phyloP scores from a whole-genome alignment of 2,797 vertebrate species.

The Spinus pinus region DNA sequence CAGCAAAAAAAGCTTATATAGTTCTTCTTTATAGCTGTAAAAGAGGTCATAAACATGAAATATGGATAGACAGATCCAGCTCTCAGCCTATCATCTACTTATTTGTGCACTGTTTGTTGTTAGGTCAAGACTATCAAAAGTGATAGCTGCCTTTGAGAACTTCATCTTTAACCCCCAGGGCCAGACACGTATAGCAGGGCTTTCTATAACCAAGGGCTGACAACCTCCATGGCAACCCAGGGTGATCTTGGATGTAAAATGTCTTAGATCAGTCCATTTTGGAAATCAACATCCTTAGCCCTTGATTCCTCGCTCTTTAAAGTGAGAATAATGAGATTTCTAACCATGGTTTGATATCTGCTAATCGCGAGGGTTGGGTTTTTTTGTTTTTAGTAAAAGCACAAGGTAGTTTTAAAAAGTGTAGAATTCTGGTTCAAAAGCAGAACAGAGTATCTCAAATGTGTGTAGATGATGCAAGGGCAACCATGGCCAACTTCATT shows the following conservation, averaged over 20 bases:
- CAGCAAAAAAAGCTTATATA: not conserved
- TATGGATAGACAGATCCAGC: not conserved
- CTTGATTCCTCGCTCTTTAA: not conserved
- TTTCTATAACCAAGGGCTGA: not conserved
- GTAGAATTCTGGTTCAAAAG: not conserved
- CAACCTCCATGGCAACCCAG: not conserved
- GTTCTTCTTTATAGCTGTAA: not conserved
- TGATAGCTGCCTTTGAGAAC: not conserved
- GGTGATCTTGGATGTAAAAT: not conserved
- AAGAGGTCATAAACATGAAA: not conserved
- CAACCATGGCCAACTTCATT: not conserved
- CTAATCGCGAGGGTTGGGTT: not conserved
- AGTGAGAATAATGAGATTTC: not conserved
- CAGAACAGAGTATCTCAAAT: not conserved
- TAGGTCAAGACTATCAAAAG: not conserved
- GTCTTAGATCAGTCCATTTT: not conserved
- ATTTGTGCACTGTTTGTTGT: not conserved
- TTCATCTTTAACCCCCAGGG: not conserved
- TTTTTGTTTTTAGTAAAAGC: not conserved
- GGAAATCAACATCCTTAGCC: not conserved
- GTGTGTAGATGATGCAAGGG: not conserved
- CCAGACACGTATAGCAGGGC: not conserved
- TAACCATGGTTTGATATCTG: not conserved
- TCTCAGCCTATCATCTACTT: not conserved
- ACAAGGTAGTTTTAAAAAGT: not conserved